phyloP scores from a whole-genome alignment of 2,797 vertebrate genomes.

The Calcarius lapponicus region DNA sequence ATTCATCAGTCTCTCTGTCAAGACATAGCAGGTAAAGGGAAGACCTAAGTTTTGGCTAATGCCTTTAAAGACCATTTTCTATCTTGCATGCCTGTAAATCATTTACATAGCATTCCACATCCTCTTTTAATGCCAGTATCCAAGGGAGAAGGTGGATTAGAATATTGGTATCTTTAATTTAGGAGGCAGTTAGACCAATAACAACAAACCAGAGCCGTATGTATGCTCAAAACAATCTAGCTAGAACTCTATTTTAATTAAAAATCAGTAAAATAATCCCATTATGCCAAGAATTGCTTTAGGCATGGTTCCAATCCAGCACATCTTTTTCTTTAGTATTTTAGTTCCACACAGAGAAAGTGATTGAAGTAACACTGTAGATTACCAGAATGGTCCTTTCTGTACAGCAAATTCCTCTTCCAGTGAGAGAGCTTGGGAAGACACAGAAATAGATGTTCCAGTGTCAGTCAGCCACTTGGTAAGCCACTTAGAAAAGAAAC shows the following conservation, averaged over 20 bases:
- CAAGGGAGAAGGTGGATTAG: background rate
- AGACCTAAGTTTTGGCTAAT: background rate
- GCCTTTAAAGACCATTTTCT: background rate
- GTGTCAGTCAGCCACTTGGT: background rate
- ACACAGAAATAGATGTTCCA: background rate
- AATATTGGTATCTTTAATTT: background rate
- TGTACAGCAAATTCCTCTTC: background rate
- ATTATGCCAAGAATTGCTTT: background rate
- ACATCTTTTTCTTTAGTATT: background rate
- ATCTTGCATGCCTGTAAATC: background rate
- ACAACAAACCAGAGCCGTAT: background rate
- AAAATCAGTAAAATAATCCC: background rate
- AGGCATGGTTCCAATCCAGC: background rate
- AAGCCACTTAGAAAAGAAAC: background rate
- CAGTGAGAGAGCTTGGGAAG: background rate
- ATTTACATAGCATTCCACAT: background rate
- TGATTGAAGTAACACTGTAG: background rate
- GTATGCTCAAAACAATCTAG: background rate
- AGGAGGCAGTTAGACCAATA: background rate
- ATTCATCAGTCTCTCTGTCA: background rate
- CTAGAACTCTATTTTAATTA: slow-evolving; percentile 21
- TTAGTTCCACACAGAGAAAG: background rate
- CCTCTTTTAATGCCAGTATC: background rate
- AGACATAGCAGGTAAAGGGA: background rate
- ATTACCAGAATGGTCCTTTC: background rate